phyloP scores from a whole-genome alignment of 2,113 vertebrate species.

The Lepisosteus oculatus region DNA sequence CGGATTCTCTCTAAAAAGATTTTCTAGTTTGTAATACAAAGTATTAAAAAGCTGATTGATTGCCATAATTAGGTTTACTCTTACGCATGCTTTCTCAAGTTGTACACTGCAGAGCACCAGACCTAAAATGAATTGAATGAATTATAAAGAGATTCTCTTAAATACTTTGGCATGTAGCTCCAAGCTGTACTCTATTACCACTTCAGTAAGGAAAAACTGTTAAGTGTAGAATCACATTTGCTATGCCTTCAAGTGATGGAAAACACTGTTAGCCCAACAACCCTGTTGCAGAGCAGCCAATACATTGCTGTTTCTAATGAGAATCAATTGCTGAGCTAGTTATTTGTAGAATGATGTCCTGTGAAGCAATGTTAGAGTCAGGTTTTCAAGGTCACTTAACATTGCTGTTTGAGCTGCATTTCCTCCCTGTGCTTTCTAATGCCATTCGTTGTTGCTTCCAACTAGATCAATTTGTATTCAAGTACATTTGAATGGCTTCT shows the following conservation, averaged over 20 bases:
- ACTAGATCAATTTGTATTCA: too few relatives aligned
- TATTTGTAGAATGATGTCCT: slow-evolving; percentile 57
- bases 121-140: too few relatives aligned
- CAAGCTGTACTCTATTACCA: neutral
- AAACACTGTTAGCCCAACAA: slow-evolving; percentile 44
- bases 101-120: too few relatives aligned
- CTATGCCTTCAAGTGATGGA: slow-evolving; percentile 54
- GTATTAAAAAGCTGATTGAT: too few relatives aligned
- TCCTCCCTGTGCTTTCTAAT: neutral
- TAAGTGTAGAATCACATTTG: slow-evolving; percentile 34
- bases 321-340: slow-evolving; percentile 59
- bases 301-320: slow-evolving; percentile 42
- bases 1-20: too few relatives aligned
- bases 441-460: too few relatives aligned
- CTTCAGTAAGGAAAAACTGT: neutral
- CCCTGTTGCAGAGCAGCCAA: slow-evolving; percentile 33
- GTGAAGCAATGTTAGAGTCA: slow-evolving; percentile 37
- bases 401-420: neutral
- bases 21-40: too few relatives aligned
- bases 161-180: neutral
- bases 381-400: slow-evolving; percentile 55
- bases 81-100: too few relatives aligned
- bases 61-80: too few relatives aligned
- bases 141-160: neutral
- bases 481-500: too few relatives aligned